Conservation (phyloP, 2,113 vertebrate species). For the Colistium nudipinnis region DNA sequence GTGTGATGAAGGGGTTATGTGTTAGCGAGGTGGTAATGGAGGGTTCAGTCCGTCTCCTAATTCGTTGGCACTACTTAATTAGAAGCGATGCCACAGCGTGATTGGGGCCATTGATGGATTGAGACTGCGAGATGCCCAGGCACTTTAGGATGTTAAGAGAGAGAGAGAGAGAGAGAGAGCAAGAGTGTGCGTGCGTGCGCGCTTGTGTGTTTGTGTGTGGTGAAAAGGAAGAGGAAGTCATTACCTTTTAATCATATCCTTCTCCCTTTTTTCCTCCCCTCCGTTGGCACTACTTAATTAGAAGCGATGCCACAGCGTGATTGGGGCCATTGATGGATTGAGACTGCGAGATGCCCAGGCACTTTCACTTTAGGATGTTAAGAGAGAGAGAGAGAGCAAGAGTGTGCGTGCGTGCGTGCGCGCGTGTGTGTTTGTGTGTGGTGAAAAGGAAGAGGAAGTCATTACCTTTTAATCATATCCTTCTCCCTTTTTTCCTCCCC, state of each 20-base stretch:
- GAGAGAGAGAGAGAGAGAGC: too few relatives aligned
- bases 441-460: slow-evolving; percentile 69
- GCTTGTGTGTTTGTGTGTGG: slow-evolving; percentile 35
- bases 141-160: too few relatives aligned
- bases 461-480: slow-evolving; percentile 73
- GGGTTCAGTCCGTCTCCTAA: slow-evolving; percentile 62
- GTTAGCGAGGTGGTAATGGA: slow-evolving; percentile 64
- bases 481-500: slow-evolving; percentile 37
- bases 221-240: slow-evolving; percentile 71
- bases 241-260: slow-evolving; percentile 72
- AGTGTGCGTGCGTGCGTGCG: slow-evolving; percentile 31
- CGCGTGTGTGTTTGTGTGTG: slow-evolving; percentile 36
- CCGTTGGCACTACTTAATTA: slow-evolving; percentile 75
- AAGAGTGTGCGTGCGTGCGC: slow-evolving; percentile 32
- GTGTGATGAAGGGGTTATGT: slow-evolving; percentile 59
- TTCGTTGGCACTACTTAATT: slow-evolving; percentile 70
- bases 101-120: slow-evolving; percentile 69
- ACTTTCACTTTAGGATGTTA: slow-evolving; percentile 47
- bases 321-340: slow-evolving; percentile 68
- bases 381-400: too few relatives aligned
- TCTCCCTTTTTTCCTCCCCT: slow-evolving; percentile 39
- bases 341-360: slow-evolving; percentile 49
- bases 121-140: slow-evolving; percentile 51
- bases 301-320: slow-evolving; percentile 66
- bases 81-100: slow-evolving; percentile 66